A percentile compares a stretch with the other conserved stretches of the same genome.
These are phyloP conservation scores for Apogon talboti DNA, from an alignment of 2,797 vertebrate species.

Conservation along the genomic window DNA sequence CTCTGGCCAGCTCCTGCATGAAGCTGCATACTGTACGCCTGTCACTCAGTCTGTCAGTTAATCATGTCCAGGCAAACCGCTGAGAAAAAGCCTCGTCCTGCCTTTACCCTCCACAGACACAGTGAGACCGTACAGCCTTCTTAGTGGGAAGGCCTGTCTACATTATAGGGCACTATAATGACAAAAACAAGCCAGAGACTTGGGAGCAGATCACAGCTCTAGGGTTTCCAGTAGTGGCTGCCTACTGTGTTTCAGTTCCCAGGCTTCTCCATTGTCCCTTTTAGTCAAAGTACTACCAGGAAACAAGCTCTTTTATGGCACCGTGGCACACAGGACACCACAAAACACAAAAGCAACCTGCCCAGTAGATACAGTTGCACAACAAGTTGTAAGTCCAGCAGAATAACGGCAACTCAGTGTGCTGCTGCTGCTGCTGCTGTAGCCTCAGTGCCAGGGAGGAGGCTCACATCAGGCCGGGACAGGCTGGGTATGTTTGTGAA, in stretches of 20 bases:
- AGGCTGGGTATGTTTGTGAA: slow-evolving; percentile 60
- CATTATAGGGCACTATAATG: slow-evolving; percentile 60
- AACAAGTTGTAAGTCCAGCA: slow-evolving; percentile 44
- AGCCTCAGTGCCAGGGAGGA: slow-evolving; percentile 23
- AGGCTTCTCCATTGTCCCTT: slow-evolving; percentile 73
- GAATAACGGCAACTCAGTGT: slow-evolving; percentile 18
- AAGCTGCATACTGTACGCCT: slow-evolving; percentile 42
- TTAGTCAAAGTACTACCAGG: slow-evolving; percentile 46
- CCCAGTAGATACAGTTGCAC: slow-evolving; percentile 48
- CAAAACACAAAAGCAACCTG: slow-evolving; percentile 40
- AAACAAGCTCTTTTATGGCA: slow-evolving; percentile 56
- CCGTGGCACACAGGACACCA: slow-evolving; percentile 34
- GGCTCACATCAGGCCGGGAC: slow-evolving; percentile 31
- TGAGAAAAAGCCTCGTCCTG: slow-evolving; percentile 31
- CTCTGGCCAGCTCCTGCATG: slow-evolving; percentile 31
- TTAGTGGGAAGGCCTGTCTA: slow-evolving; percentile 43
- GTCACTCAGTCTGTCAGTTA: slow-evolving; percentile 40
- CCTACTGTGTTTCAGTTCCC: slow-evolving; percentile 72
- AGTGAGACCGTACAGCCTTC: slow-evolving; percentile 29
- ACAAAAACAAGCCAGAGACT: slow-evolving; percentile 68
- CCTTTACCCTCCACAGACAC: slow-evolving; percentile 41
- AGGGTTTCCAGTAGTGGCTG: slow-evolving; percentile 62
- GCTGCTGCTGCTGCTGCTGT: slow-evolving; percentile 12
- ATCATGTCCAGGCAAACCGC: slow-evolving; percentile 46
- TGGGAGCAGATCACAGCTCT: slow-evolving; percentile 64